Base-by-base conservation (phyloP, 2,113 vertebrate genomes). In the Tragelaphus imberbis region DNA sequence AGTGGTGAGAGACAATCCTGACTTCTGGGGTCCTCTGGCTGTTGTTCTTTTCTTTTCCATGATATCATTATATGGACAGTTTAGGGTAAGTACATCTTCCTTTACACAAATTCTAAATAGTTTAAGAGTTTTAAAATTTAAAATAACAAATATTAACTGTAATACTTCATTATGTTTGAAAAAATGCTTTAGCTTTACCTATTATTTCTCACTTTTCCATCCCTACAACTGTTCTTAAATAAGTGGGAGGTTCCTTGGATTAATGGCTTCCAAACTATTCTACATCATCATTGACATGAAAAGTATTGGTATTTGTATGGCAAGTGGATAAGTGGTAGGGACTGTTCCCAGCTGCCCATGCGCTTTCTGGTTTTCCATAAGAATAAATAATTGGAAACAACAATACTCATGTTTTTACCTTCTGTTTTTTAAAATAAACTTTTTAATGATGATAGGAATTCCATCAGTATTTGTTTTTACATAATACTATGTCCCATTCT, bases 41-140 rank as follows among this genome's bases (percentile, higher is more conserved):
- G 98, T 99, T 97, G 99, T 99, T 79, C 99, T 99, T 47, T 99
- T 99, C 94, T 99, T 99, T 98, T 99, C 99, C 94, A 99, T 99
- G 99, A 99, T 99, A 98, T 99, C 99, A 93, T 99, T 99, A 97
- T 99, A 99, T 92, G 99, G 99, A 97, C 99, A 99, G 94, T 99
- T 99, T 98, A 99, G 99, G 99, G 99, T 99, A 97, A 99, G 99
- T 98, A 49, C 91, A 92, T 58, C 94, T 96, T 87, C 30, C 92
- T 84, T 94, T 61, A 96, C 65, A 77, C 23, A 81, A 80, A 88
- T 85, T 90, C 25, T 86, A 61, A 86, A 88, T 94, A 36, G 89
- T 90, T 96, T 36, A 71, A 93, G 84, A 79, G 58, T 25, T 88
- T 80, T 58, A 56, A 87, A 96, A 79, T 86, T 94, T 82, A 63